Evolutionary conservation across 2,797 vertebrate species (phyloP).

Genomic region (Meriones psammophilus): DNA sequence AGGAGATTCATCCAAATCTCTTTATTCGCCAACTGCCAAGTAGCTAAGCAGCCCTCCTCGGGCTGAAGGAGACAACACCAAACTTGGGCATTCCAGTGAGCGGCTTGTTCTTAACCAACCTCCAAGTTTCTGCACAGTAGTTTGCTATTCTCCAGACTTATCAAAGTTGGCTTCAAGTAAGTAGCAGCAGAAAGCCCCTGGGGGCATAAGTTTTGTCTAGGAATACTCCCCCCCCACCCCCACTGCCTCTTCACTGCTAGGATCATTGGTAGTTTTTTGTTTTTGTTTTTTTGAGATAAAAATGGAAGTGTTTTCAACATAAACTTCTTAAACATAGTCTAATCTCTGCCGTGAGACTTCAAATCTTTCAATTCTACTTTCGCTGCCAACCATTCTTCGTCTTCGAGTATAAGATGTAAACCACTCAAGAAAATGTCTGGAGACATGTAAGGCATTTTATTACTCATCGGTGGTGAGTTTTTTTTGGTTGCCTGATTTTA

Average conservation of each 20-base stretch:
- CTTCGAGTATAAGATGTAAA: neutral
- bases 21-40: slow-evolving; percentile 64
- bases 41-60: slow-evolving; percentile 18
- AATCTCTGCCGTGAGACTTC: neutral
- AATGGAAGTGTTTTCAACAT: slow-evolving; percentile 20
- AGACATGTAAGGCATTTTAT: neutral
- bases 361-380: neutral
- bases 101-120: neutral
- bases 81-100: slow-evolving; percentile 48
- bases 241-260: neutral
- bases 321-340: neutral
- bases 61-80: slow-evolving; percentile 63
- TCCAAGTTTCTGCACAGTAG: neutral
- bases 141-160: neutral
- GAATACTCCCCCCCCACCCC: neutral
- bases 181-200: slow-evolving; percentile 48
- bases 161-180: slow-evolving; percentile 38
- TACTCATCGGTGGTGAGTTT: neutral
- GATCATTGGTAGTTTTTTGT: neutral
- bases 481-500: neutral
- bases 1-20: slow-evolving; percentile 75
- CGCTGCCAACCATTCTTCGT: too few relatives aligned
- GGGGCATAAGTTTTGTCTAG: neutral
- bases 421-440: neutral
- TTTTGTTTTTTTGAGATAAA: slow-evolving; percentile 30